These are phyloP conservation scores for Andrena bucephala DNA, from an alignment of 2,888 invertebrate genomes.

Conservation along the genomic window DNA sequence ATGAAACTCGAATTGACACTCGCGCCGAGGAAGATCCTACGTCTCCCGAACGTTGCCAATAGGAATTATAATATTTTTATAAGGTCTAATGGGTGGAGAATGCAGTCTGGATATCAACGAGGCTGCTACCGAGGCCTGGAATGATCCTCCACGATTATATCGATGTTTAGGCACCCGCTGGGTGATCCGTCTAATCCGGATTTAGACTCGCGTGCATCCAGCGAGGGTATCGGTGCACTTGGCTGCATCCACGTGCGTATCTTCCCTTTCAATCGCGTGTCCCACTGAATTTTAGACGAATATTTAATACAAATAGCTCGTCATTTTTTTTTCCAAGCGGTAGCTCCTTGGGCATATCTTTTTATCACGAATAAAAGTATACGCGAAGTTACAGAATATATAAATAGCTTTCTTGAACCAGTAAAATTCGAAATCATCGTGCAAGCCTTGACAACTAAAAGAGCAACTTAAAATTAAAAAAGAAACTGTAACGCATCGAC, in stretches of 20 bases:
- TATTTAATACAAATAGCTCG: conserved; percentile 27
- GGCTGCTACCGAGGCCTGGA: conserved; percentile 38
- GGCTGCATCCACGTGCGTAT: conserved; percentile 60
- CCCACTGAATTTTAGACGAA: conserved; percentile 31
- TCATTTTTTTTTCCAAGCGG: not conserved
- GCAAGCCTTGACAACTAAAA: no score
- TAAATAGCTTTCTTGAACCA: no score
- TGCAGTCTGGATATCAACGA: conserved; percentile 51
- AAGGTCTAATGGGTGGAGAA: conserved; percentile 56
- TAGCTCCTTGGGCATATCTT: no score
- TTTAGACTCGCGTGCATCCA: conserved; percentile 63
- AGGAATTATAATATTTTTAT: conserved; percentile 67
- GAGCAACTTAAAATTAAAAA: no score
- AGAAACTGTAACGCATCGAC: no score
- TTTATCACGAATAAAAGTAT: no score
- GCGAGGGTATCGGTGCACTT: conserved; percentile 44
- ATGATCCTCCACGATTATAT: conserved; percentile 66
- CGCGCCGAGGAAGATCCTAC: conserved; percentile 7
- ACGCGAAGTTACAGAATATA: no score
- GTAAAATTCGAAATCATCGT: no score
- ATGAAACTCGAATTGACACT: not conserved
- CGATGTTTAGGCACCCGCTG: conserved; percentile 78
- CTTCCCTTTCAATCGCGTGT: conserved; percentile 33
- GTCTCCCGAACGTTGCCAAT: not conserved
- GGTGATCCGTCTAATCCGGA: conserved; percentile 73